A percentile compares a stretch with the other conserved stretches of the same genome.
phyloP scores from a whole-genome alignment of 2,797 vertebrate species.

The Hephaestus fuliginosus region DNA sequence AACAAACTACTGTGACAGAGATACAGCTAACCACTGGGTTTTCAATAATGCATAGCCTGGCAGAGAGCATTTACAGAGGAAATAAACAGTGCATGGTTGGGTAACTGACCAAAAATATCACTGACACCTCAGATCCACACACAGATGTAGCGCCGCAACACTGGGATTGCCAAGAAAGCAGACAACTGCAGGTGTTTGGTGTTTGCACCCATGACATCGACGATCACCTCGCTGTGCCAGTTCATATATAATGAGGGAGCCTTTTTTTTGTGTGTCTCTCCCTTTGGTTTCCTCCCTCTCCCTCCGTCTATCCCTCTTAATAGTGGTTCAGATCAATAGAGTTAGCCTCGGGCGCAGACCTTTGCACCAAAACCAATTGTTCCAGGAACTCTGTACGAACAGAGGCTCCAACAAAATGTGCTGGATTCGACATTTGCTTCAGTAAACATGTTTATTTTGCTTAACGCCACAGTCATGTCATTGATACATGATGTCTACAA shows the following conservation, averaged over 20 bases:
- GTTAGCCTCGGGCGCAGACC: conserved; percentile 76
- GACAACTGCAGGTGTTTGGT: conserved; percentile 19
- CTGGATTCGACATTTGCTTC: conserved; percentile 60
- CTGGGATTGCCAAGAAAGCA: conserved; percentile 14
- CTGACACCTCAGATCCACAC: conserved; percentile 42
- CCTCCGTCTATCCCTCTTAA: conserved; percentile 60
- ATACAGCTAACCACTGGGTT: conserved; percentile 33
- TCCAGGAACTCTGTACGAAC: conserved; percentile 70
- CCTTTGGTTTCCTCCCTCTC: conserved; percentile 23
- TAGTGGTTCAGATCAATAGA: conserved; percentile 78
- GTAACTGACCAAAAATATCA: conserved; percentile 58
- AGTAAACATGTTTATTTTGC: conserved; percentile 53
- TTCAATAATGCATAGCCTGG: conserved; percentile 54
- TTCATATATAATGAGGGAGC: conserved; percentile 54
- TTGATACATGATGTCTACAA: not conserved
- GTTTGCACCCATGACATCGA: conserved; percentile 33
- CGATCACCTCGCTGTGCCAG: conserved; percentile 23
- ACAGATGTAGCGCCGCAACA: conserved; percentile 31
- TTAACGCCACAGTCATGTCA: conserved; percentile 41
- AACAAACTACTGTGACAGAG: conserved; percentile 42
- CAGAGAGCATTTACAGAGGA: conserved; percentile 43
- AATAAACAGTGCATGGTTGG: conserved; percentile 24
- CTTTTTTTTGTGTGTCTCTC: conserved; percentile 47
- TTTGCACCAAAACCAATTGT: conserved; percentile 80
- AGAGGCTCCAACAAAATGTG: conserved; percentile 47